Base-by-base conservation (phyloP, 2,113 vertebrate species). In the Cnemophilus loriae region DNA sequence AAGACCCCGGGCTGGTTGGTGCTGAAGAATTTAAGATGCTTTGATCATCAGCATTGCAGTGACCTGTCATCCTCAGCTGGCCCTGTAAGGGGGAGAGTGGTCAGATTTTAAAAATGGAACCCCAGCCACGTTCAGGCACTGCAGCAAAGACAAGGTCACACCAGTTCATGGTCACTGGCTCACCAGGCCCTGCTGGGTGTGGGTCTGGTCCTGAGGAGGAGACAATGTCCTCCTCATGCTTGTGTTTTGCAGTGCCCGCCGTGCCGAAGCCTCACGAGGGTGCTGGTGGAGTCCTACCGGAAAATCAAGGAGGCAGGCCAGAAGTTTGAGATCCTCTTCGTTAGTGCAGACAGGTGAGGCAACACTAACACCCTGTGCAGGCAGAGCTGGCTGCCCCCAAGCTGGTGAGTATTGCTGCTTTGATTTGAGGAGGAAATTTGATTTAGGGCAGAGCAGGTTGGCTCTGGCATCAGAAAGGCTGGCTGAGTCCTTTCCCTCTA, bases 261-360 rank as follows among this genome's bases (percentile, higher is more conserved):
- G 0, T 99, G 99, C 96, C 98, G 99, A 95, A 99, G 99, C 96
- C 98, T 99, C 90, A 99, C 99, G 5, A 98, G 99, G 61, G 99
- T 99, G 59, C 96, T 99, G 91, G 99, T 99, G 97, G 99, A 99
- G 90, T 98, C 99, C 19, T 99, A 99, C 96, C 97, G 98, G 63
- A 98, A 98, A 80, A 98, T 99, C 95, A 99, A 99, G 97, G 99
- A 99, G 87, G 98, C 98, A 0, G 99, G 99, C 13, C 98, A 99
- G 82, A 99, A 99, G 94, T 99, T 99, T 95, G 99, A 99, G 98
- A 99, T 99, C 5, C 98, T 99, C 92, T 99, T 99, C 0, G 99
- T 99, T 86, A 99, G 99, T 11, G 99, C 99, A 39, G 99, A 99
- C 98, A 99, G 99, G 99, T 99, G 97, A 97, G 24, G 56, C 68